Conservation (phyloP, 2,113 vertebrate genomes). For the Tachycineta bicolor region DNA sequence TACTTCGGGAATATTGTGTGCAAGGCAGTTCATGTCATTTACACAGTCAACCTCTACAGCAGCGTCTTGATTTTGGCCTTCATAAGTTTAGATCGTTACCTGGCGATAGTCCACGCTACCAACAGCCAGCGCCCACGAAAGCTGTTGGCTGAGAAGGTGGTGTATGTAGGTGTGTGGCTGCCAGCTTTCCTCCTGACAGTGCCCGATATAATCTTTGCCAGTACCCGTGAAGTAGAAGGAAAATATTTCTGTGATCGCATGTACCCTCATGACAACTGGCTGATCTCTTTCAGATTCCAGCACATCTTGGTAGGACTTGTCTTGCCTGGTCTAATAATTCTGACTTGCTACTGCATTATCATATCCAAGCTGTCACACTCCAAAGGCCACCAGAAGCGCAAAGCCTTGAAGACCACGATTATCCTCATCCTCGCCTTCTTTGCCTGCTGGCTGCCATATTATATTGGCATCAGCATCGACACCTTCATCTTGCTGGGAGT, state of each 20-base stretch:
- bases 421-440: conserved; percentile 96
- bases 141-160: conserved; percentile 86
- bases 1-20: conserved; percentile 89
- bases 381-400: conserved; percentile 92
- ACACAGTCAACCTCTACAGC: conserved; percentile 96
- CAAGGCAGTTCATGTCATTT: conserved; percentile 91
- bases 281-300: conserved; percentile 88
- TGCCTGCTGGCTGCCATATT: conserved; percentile 94
- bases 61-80: conserved; percentile 97
- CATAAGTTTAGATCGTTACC: conserved; percentile 94
- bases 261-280: conserved; percentile 84
- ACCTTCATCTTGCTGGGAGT: conserved; percentile 83
- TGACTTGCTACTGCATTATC: conserved; percentile 96
- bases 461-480: conserved; percentile 88
- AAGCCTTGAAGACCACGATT: conserved; percentile 94
- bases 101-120: conserved; percentile 93
- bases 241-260: conserved; percentile 84
- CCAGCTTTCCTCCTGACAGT: conserved; percentile 89
- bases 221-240: conserved; percentile 40
- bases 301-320: conserved; percentile 92
- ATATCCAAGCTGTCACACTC: conserved; percentile 90
- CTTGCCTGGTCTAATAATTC: conserved; percentile 92
- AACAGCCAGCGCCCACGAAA: conserved; percentile 90
- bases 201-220: conserved; percentile 90
- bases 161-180: conserved; percentile 93